These are phyloP conservation scores for Leptinotarsa haldemani DNA, from an alignment of 2,888 invertebrate species.

Conservation along the genomic window DNA sequence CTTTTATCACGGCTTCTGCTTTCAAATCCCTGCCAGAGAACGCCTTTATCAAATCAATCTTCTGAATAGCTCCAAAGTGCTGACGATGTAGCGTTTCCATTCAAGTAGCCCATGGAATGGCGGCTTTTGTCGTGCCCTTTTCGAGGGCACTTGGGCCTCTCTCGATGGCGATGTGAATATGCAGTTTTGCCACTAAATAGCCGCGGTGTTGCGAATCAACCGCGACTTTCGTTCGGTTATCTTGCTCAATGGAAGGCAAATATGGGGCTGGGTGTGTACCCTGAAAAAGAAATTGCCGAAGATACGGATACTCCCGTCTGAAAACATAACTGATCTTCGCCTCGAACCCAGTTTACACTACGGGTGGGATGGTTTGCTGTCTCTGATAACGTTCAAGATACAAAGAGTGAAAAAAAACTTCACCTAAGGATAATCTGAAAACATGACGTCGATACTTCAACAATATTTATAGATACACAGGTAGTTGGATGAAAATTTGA, in stretches of 20 bases:
- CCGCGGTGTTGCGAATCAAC: constrained; percentile 28
- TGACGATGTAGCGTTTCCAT: constrained; percentile 61
- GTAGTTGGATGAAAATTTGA: no score
- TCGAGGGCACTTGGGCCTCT: constrained; percentile 55
- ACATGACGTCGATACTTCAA: no score
- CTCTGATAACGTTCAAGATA: no score
- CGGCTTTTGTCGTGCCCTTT: constrained; percentile 60
- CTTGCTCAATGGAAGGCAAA: constrained; percentile 19
- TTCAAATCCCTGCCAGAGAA: constrained; percentile 54
- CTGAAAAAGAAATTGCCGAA: not conserved
- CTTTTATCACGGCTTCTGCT: constrained; percentile 53
- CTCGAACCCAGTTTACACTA: not conserved
- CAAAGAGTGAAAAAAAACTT: no score
- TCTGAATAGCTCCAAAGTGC: constrained; percentile 62
- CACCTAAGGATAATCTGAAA: no score
- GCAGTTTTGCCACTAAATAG: constrained; percentile 41
- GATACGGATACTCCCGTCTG: not conserved
- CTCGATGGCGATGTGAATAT: constrained; percentile 51
- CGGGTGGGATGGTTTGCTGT: not conserved
- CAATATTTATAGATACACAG: no score
- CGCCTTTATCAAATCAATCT: constrained; percentile 66
- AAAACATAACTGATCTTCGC: not conserved
- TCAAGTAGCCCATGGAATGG: constrained; percentile 61
- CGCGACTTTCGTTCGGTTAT: constrained; percentile 29
- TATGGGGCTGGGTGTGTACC: not conserved